Percentiles rank a stretch among this genome's conserved stretches.
Evolutionary conservation across 2,113 vertebrate species (phyloP).

Genomic region (Andinoacara biseriatus): DNA sequence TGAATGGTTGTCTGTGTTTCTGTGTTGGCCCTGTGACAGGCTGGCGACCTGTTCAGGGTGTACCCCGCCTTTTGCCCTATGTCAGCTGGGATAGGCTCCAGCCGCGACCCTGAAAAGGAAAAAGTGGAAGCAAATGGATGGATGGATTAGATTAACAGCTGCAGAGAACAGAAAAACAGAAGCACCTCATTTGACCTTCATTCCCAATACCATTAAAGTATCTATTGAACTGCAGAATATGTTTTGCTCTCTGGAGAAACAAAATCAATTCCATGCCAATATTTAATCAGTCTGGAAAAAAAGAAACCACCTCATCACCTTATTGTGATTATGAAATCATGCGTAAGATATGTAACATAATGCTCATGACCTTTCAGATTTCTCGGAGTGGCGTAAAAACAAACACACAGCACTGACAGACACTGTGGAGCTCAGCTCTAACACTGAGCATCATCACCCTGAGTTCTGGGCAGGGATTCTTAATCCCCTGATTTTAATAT

Average conservation of each 20-base stretch:
- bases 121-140: too few species aligned
- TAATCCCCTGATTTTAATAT: background rate
- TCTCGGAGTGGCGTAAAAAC: background rate
- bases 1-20: too few species aligned
- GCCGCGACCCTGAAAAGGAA: too few species aligned
- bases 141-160: background rate
- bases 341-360: background rate
- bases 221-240: background rate
- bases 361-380: background rate
- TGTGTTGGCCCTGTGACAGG: too few species aligned
- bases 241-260: background rate
- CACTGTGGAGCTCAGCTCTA: background rate
- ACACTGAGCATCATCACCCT: background rate
- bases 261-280: conserved; percentile 32
- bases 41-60: too few species aligned
- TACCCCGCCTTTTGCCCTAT: too few species aligned
- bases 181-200: conserved; percentile 3
- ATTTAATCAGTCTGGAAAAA: background rate
- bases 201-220: background rate
- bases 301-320: background rate
- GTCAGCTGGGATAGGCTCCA: too few species aligned
- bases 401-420: background rate
- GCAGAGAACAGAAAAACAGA: conserved; percentile 1
- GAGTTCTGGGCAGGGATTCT: background rate
- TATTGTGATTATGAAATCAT: background rate